Evolutionary conservation across 1,140 invertebrate genomes (phyloP).

Genomic region (Camponotus pennsylvanicus): DNA sequence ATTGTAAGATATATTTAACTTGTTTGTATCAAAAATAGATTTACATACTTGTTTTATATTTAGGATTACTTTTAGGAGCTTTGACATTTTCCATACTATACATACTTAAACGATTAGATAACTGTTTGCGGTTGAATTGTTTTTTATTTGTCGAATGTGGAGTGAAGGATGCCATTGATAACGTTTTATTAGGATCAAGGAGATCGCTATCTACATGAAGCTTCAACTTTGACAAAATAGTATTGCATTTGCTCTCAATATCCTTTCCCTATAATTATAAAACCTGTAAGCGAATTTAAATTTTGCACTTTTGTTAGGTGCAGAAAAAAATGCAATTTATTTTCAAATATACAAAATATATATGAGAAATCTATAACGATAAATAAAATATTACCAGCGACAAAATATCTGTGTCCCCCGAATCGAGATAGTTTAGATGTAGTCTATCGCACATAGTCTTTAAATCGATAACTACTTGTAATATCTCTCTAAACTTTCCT

Average conservation of each 20-base stretch:
- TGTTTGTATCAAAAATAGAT: constrained; percentile 19
- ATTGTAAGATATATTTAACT: constrained; percentile 13
- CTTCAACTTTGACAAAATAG: constrained; percentile 80
- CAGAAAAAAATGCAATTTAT: not conserved
- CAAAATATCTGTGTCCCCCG: constrained; percentile 77
- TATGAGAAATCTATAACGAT: constrained; percentile 41
- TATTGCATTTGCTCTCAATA: constrained; percentile 77
- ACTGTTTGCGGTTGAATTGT: constrained; percentile 53
- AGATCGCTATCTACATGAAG: constrained; percentile 77
- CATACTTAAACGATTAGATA: constrained; percentile 78
- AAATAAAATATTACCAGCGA: constrained; percentile 74
- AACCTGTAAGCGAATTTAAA: constrained; percentile 34
- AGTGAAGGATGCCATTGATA: constrained; percentile 71
- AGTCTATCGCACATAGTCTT: constrained; percentile 80
- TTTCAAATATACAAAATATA: constrained; percentile 10
- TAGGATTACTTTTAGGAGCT: constrained; percentile 74
- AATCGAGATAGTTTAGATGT: constrained; percentile 80
- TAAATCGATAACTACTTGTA: constrained; percentile 80
- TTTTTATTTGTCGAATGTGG: constrained; percentile 71
- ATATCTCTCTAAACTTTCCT: constrained; percentile 81
- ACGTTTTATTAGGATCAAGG: constrained; percentile 65
- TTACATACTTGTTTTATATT: constrained; percentile 66
- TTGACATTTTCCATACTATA: constrained; percentile 75
- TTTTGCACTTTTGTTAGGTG: constrained; percentile 2
- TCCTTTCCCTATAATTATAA: constrained; percentile 77